Percentiles rank a stretch among this genome's conserved stretches.
phyloP scores from a whole-genome alignment of 1,140 invertebrate species.

The Tetramorium alpestre region DNA sequence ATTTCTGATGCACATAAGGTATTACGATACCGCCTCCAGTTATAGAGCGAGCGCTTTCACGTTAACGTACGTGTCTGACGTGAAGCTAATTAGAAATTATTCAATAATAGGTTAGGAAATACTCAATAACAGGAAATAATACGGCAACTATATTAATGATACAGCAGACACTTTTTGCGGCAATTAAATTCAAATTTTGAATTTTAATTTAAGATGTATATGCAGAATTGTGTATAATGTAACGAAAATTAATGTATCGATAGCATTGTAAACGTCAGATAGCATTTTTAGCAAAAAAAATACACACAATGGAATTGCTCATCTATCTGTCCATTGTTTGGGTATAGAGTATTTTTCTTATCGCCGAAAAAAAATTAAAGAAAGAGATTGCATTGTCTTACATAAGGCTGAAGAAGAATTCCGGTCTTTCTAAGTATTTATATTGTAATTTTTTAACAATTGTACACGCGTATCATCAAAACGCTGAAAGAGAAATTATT shows the following conservation, averaged over 20 bases:
- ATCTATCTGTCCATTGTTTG: neutral
- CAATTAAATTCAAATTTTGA: neutral
- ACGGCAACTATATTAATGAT: neutral
- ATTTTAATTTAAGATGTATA: neutral
- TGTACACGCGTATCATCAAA: neutral
- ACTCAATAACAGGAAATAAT: neutral
- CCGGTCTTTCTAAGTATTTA: neutral
- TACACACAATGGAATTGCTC: neutral
- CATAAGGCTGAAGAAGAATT: neutral
- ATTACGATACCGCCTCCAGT: slow-evolving; percentile 48
- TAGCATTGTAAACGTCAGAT: neutral
- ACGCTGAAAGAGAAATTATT: neutral
- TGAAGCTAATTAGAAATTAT: slow-evolving; percentile 15
- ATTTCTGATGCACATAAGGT: slow-evolving; percentile 69
- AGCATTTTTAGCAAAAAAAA: neutral
- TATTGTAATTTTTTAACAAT: neutral
- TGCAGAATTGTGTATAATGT: too few relatives aligned
- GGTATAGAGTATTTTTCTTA: neutral
- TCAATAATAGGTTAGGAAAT: neutral
- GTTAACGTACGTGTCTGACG: neutral
- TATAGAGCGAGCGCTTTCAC: neutral
- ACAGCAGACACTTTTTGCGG: neutral
- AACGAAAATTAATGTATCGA: neutral
- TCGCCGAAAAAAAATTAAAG: neutral
- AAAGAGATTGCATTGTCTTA: neutral